Evolutionary conservation across 2,888 invertebrate species (phyloP), one percentile per base, ranked within the genome.

Genomic region (Harpalus rufipes): DNA sequence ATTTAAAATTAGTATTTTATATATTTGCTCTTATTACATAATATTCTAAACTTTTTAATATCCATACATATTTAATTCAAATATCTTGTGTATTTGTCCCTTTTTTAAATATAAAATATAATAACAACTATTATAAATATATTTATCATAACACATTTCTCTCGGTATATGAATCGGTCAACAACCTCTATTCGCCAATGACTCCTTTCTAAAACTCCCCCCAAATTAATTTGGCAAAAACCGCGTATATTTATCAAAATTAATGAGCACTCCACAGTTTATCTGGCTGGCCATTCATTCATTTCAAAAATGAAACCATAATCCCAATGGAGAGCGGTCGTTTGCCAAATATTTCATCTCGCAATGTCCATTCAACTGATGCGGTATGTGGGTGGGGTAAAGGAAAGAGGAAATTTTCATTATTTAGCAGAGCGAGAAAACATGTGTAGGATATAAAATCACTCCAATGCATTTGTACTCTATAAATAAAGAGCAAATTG

Each of bases 261-360:
- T 51, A 51, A 51, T 51, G 44, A 51, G 44, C 44, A 51, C 44
- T 51, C 44, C 10, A 51, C 44, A 7, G 8, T 8, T 8, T 51
- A 51, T 51, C 44, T 32, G 32, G 44, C 44, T 51, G 44, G 12
- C 6, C 44, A 21, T 63, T 63, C 63, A 63, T 8, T 63, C 63
- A 63, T 63, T 63, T 63, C 63, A 63, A 63, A 61, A 63, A 63
- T 63, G 63, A 63, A 63, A 63, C 63, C 7, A 25, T 63, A 63
- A 63, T 63, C 63, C 63, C 63, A 21, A 8, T 21, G 63, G 63
- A 63, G 21, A 21, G 21, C 21, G 21, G 8, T 21, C 21, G 63
- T 63, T 59, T 59, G 63, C 63, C 63, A 63, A 63, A 63, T 63
- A 63, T 63, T 63, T 63, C 63, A 63, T 63, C 18, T 59, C 63